A percentile compares a stretch with the other conserved stretches of the same genome.
These are phyloP conservation scores for Rhagologus leucostigma DNA, from an alignment of 2,113 vertebrate genomes.

Conservation along the genomic window DNA sequence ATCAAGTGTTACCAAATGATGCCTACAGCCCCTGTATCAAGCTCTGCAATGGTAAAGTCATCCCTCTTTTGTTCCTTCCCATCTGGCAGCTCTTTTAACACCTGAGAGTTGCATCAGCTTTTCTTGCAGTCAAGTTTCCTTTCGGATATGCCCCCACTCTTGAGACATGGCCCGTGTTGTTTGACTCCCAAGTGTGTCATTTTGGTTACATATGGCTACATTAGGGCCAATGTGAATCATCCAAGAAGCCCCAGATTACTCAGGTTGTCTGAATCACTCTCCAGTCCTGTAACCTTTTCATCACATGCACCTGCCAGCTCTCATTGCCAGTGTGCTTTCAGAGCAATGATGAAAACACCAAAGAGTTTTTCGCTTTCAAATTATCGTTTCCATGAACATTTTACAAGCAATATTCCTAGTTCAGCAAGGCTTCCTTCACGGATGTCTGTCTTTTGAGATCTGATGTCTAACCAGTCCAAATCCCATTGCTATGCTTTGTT, in stretches of 20 bases:
- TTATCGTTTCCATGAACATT: not conserved
- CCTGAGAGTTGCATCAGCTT: not conserved
- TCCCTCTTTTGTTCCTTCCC: not conserved
- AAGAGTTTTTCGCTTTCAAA: not conserved
- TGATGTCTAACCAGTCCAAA: not conserved
- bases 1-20: not conserved
- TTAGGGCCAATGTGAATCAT: not conserved
- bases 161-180: rapidly evolving
- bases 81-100: not conserved
- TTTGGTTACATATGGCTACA: not conserved
- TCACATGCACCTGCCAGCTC: not conserved
- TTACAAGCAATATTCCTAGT: not conserved
- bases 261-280: not conserved
- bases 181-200: not conserved
- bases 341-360: not conserved
- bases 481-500: not conserved
- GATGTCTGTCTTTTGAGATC: not conserved
- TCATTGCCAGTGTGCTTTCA: not conserved
- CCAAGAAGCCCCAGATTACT: not conserved
- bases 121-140: not conserved
- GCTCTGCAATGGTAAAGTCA: not conserved
- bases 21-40: not conserved
- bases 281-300: not conserved
- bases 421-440: not conserved
- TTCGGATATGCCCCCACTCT: rapidly evolving